Base-by-base conservation (phyloP, 2,888 invertebrate species). In the Sinohyriopsis cumingii region DNA sequence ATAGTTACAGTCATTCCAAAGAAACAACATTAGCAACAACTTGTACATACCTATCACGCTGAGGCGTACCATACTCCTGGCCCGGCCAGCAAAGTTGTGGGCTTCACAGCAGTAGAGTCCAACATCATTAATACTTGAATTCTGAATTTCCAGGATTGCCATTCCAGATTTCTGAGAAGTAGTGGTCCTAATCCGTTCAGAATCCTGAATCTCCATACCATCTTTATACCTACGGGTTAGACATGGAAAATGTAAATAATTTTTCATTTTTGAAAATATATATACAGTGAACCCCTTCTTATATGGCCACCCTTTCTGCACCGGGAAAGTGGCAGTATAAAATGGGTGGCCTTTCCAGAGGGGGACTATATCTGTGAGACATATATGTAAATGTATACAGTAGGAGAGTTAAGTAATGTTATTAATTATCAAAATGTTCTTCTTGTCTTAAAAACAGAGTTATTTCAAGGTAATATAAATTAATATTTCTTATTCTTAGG, bases 41-140 rank as follows among this genome's bases (percentile, higher is more conserved):
- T 6, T 22, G n/a, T 45, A 45, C 22, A 24, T 73, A 77, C 77
- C 77, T 73, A 75, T 69, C 5, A 77, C 75, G 33, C 77, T 77
- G 12, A 77, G 65, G 56, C 75, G 68, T 18, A 73, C 75, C 77
- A 77, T 77, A 28, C 69, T 77, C 64, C 68, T 67, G 19, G 75
- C 73, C 5, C 77, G 65, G 1, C 82, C 82, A 7, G 79, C 79
- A 69, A 75, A 69, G 67, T 79, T 82, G 59, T 82, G 82, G 5
- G 79, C 82, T 60, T 79, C 78, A 59, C 79, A 80, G 15, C 74
- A 76, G 67, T 82, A 82, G 28, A 82, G 72, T 20, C 82, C 82
- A 20, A 70, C 76, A 60, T 82, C 82, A 3, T 67, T 56, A 25
- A 75, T 68, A 7, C 59, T 70, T 19, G 79, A 70, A 15, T 71